These are phyloP conservation scores for Phocides pigmalion DNA, from an alignment of 1,140 invertebrate species.

Conservation along the genomic window DNA sequence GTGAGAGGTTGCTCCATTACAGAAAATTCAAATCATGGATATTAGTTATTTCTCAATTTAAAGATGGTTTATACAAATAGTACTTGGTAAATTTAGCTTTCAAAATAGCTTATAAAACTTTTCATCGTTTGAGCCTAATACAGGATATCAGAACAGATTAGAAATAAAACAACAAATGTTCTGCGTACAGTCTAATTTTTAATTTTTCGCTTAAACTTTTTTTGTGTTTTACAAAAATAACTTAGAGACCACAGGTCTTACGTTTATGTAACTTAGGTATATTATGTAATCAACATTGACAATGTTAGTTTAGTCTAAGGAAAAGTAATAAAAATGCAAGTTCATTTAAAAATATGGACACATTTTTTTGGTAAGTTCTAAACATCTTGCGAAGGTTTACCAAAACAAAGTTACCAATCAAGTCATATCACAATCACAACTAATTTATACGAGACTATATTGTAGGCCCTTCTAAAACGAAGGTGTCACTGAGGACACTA, in stretches of 20 bases:
- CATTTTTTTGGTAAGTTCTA: conserved; percentile 15
- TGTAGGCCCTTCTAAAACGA: conserved; percentile 71
- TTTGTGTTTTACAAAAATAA: conserved; percentile 47
- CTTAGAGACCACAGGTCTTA: conserved; percentile 81
- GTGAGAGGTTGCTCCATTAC: too few species aligned
- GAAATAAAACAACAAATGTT: conserved; percentile 52
- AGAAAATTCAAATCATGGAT: too few species aligned
- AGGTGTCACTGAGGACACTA: conserved; percentile 41
- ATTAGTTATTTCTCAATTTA: too few species aligned
- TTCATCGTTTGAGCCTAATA: too few species aligned
- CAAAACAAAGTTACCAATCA: neutral
- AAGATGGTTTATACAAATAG: too few species aligned
- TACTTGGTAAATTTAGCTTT: too few species aligned
- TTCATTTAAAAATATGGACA: conserved; percentile 23
- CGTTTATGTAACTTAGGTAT: conserved; percentile 55
- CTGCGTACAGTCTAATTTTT: conserved; percentile 36
- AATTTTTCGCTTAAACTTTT: conserved; percentile 39
- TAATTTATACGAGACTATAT: conserved; percentile 34
- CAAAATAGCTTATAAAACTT: too few species aligned
- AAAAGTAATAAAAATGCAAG: conserved; percentile 40
- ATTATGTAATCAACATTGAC: conserved; percentile 26
- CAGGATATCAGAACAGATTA: neutral
- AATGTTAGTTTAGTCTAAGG: conserved; percentile 34
- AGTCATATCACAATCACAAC: conserved; percentile 25
- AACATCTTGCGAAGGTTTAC: neutral